These are phyloP conservation scores for Notodonta ziczac DNA, from an alignment of 2,888 invertebrate species.

Conservation along the genomic window DNA sequence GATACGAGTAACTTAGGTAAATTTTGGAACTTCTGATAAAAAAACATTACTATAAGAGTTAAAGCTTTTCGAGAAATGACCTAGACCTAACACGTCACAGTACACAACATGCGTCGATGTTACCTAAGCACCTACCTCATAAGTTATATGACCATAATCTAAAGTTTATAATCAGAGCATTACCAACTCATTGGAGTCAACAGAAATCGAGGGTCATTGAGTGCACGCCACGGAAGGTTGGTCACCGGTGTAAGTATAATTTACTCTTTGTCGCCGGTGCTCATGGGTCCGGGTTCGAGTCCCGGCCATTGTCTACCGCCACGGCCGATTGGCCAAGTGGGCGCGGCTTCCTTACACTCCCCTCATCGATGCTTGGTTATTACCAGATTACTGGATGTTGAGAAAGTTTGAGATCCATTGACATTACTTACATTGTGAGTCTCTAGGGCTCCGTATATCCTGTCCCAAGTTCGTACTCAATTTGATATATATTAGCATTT, in stretches of 20 bases:
- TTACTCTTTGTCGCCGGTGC: background rate
- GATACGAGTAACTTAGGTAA: too few species aligned
- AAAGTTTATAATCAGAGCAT: background rate
- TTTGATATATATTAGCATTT: too few species aligned
- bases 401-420: background rate
- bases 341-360: conserved; percentile 59
- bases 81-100: too few species aligned
- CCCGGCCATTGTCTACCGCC: conserved; percentile 52
- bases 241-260: background rate
- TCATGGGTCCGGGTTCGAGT: conserved; percentile 34
- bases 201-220: background rate
- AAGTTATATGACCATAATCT: too few species aligned
- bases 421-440: too few species aligned
- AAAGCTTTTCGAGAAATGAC: too few species aligned
- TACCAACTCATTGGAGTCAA: background rate
- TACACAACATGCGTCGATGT: too few species aligned
- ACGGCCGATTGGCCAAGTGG: conserved; percentile 50
- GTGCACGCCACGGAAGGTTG: background rate
- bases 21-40: too few species aligned
- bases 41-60: too few species aligned
- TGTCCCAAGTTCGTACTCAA: too few species aligned
- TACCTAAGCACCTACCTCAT: too few species aligned
- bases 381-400: background rate
- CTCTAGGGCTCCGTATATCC: too few species aligned
- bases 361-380: conserved; percentile 5